Evolutionary conservation across 2,113 vertebrate genomes (phyloP).

Genomic region (Pan troglodytes): NHGRI_mPanTro3-v2.1_pri NC_072421.2:131542001-131542500

Average conservation of each 20-base stretch:
- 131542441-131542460: neutral
- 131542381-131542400: slow-evolving; percentile 23
- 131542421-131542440: neutral
- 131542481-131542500: neutral
- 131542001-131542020: neutral
- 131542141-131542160: slow-evolving; percentile 60
- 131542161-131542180: neutral
- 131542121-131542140: slow-evolving; percentile 53
- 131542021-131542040: accelerated
- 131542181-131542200: slow-evolving; percentile 59
- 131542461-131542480: neutral
- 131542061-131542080: neutral
- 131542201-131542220: neutral
- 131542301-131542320: slow-evolving; percentile 5
- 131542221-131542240: slow-evolving; percentile 65
- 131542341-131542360: slow-evolving; percentile 3
- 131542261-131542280: slow-evolving; percentile 27
- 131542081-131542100: slow-evolving; percentile 54
- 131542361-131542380: neutral
- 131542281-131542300: slow-evolving; percentile 33
- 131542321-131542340: slow-evolving; percentile 48
- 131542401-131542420: slow-evolving; percentile 6
- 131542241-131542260: slow-evolving; percentile 54
- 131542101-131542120: slow-evolving; percentile 50
- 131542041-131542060: too few species aligned